Evolutionary conservation across 2,113 vertebrate species (phyloP), one percentile per base, ranked within the genome.

Genomic region (Coregonus clupeaformis): DNA sequence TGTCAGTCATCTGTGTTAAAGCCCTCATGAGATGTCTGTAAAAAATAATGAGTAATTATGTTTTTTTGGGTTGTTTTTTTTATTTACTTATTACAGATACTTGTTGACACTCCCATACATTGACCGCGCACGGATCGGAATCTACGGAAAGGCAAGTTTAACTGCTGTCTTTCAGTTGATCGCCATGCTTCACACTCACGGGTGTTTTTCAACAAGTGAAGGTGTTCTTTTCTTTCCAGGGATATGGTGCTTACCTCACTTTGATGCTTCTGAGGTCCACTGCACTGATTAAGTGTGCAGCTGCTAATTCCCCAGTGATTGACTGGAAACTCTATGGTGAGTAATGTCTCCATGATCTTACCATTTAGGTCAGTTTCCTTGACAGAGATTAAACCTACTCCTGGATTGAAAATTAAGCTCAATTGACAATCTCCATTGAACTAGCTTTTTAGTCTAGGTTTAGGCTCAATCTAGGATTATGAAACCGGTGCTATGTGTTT

Each of bases 321-420:
- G 88, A 92, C 83, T 92, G 91, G 91, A 85, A 76, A 69, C 72
- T 91, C 77, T 92, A 91, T 6, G 90, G 91, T 92, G 82, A 89
- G 90, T 24, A 9, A 3, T 1, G 42, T 29, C 12, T 24, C 20
- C 42, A 22, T 68, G 22, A 36, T 42, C n/a, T 63, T 30, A 32
- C 18, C 4, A 5, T 30, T 30, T 5, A 5, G 49, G 0, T 52
- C 12, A 14, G 16, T 18, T 52, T 52, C 49, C 12, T 18, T 4
- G 49, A 52, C 49, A 18, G 3, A 52, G 49, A 52, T 52, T 52
- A 1, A 5, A 18, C 49, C 13, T 52, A 49, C 13, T 49, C 47
- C 47, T 49, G 47, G 47, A 49, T 16, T 49, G 4, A 49, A 49
- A 16, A 49, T 12, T 12, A 49, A 49, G 47, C 14, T 49, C 9